These are phyloP conservation scores for Poicephalus gulielmi DNA, from an alignment of 2,113 vertebrate species.

Conservation along the genomic window DNA sequence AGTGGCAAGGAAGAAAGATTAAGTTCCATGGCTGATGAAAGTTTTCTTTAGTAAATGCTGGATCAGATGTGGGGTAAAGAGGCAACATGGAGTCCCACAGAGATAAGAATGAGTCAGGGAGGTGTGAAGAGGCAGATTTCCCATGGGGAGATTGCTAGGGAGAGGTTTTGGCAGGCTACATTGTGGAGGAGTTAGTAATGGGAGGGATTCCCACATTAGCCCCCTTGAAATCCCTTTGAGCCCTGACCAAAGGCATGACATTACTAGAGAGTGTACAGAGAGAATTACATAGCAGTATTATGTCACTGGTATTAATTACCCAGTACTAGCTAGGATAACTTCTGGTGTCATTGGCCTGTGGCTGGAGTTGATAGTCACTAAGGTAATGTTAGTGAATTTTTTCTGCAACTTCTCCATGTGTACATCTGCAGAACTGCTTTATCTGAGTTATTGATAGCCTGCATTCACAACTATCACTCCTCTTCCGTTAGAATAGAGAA, in stretches of 20 bases:
- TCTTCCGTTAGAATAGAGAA: neutral
- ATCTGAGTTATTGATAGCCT: neutral
- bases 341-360: neutral
- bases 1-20: neutral
- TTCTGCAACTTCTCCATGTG: neutral
- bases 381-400: neutral
- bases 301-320: neutral
- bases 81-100: neutral
- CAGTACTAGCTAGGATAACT: accelerated
- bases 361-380: neutral
- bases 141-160: neutral
- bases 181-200: neutral
- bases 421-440: neutral
- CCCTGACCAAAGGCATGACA: neutral
- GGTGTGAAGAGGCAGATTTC: neutral
- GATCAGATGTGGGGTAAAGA: neutral
- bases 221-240: neutral
- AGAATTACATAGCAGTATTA: neutral
- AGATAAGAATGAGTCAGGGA: neutral
- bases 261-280: neutral
- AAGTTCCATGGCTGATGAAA: neutral
- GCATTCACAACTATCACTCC: neutral
- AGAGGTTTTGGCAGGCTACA: neutral
- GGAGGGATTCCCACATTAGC: neutral
- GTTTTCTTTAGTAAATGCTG: neutral